Evolutionary conservation across 2,888 invertebrate species (phyloP), one percentile per base, ranked within the genome.

Genomic region (Apodemia duryi): DNA sequence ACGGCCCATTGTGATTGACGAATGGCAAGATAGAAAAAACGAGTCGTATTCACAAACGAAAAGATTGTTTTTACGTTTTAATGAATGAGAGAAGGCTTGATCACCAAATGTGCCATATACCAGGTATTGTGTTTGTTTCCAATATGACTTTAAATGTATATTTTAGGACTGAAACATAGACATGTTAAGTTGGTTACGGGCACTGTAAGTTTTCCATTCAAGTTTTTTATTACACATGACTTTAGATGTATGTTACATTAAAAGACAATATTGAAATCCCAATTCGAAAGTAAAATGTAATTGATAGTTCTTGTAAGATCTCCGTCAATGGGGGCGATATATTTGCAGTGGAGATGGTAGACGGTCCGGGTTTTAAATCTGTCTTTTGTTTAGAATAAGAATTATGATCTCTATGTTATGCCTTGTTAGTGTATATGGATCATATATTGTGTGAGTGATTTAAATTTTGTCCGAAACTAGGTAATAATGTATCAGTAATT

Each of bases 331-430:
- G 2, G 11, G 49, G 49, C n/a, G n/a, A 49, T 49, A n/a, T 6
- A 49, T 49, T n/a, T 49, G 49, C 6, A n/a, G n/a, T n/a, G 49
- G n/a, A n/a, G 2, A n/a, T 49, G 46, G 46, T 49, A 49, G 49
- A n/a, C n/a, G 49, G n/a, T n/a, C 2, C 13, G n/a, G 49, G 13
- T 2, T 49, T 49, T n/a, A n/a, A 49, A 49, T n/a, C 49, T 6
- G 49, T 49, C 49, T 6, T 49, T 49, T 49, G n/a, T 60, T 64
- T 54, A 67, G 67, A 38, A 46, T 28, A 51, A 66, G 57, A 57
- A 57, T 57, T 32, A 35, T 57, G 57, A 57, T 57, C 57, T 57
- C 57, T 57, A 11, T 49, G 13, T 49, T 35, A 32, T 57, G 35
- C 57, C 57, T 57, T 57, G 6, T 57, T 32, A 57, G 57, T 57